Evolutionary conservation across 1,140 invertebrate genomes (phyloP).

Genomic region (Zaprionus taronus): DNA sequence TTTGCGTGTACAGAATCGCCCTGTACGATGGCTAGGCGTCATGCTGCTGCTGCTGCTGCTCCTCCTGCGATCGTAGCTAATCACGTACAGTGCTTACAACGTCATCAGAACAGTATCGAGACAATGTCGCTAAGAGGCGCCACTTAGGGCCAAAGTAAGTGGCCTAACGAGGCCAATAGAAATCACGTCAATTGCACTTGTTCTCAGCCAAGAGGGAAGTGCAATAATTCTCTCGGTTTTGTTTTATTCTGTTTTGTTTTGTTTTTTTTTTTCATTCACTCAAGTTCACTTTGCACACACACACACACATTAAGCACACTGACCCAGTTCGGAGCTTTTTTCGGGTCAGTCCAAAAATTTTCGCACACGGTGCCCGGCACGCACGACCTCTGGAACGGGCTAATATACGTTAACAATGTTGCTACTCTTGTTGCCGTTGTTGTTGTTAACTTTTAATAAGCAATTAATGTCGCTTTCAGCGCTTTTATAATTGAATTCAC

Average conservation of each 20-base stretch:
- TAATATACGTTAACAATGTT: slow-evolving; percentile 6
- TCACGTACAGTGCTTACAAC: neutral
- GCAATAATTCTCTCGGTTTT: neutral
- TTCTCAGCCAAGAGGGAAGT: slow-evolving; percentile 6
- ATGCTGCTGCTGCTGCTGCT: neutral
- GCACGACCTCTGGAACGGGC: slow-evolving; percentile 5
- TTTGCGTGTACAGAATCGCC: slow-evolving; percentile 48
- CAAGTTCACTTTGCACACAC: slow-evolving; percentile 19
- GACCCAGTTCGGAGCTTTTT: slow-evolving; percentile 67
- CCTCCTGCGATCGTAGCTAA: neutral
- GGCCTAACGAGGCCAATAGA: slow-evolving; percentile 14
- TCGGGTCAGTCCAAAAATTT: slow-evolving; percentile 49
- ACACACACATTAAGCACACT: slow-evolving; percentile 30
- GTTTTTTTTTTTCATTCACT: slow-evolving; percentile 13
- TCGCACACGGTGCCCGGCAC: slow-evolving; percentile 17
- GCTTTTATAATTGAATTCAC: slow-evolving; percentile 46
- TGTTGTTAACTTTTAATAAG: slow-evolving; percentile 26
- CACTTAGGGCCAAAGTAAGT: slow-evolving; percentile 1
- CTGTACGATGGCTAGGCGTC: slow-evolving; percentile 25
- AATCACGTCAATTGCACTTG: slow-evolving; percentile 35
- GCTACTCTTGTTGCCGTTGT: neutral
- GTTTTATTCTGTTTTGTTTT: slow-evolving; percentile 71
- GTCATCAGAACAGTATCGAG: neutral
- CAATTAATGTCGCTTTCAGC: slow-evolving; percentile 30
- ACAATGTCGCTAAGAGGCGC: neutral